These are phyloP conservation scores for Portunus trituberculatus DNA, from an alignment of 1,140 invertebrate species.

Conservation along the genomic window DNA sequence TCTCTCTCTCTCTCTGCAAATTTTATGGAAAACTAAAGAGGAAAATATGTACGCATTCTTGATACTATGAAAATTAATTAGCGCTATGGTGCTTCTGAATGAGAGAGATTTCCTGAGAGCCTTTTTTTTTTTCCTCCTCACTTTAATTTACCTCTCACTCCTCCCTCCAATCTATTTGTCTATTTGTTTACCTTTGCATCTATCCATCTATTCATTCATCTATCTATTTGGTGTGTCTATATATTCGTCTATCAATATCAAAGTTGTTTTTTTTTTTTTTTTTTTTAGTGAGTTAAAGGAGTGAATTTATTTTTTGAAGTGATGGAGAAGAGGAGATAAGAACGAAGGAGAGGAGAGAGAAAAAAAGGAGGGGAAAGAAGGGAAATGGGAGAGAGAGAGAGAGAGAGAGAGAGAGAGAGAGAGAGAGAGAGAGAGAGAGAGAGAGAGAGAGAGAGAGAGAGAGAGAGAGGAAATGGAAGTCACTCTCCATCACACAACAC, in stretches of 20 bases:
- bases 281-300: not conserved
- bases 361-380: not conserved
- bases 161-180: not conserved
- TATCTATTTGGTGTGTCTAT: not conserved
- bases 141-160: not conserved
- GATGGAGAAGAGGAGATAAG: not conserved
- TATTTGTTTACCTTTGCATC: no score
- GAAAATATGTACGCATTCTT: not conserved
- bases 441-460: not conserved
- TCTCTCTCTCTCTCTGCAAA: not conserved
- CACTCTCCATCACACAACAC: not conserved
- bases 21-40: constrained; percentile 2
- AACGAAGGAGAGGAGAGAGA: not conserved
- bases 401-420: constrained; percentile 53
- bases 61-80: not conserved
- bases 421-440: constrained; percentile 38
- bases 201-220: no score
- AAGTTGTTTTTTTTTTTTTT: not conserved
- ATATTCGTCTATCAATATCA: not conserved
- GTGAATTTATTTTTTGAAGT: no score
- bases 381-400: constrained; percentile 28
- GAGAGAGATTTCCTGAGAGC: not conserved
- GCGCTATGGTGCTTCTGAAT: not conserved
- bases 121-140: no score
- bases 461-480: constrained; percentile 1